Percentiles rank a stretch among this genome's conserved stretches.
These are phyloP conservation scores for Perognathus longimembris DNA, from an alignment of 2,113 vertebrate species.

Conservation along the genomic window DNA sequence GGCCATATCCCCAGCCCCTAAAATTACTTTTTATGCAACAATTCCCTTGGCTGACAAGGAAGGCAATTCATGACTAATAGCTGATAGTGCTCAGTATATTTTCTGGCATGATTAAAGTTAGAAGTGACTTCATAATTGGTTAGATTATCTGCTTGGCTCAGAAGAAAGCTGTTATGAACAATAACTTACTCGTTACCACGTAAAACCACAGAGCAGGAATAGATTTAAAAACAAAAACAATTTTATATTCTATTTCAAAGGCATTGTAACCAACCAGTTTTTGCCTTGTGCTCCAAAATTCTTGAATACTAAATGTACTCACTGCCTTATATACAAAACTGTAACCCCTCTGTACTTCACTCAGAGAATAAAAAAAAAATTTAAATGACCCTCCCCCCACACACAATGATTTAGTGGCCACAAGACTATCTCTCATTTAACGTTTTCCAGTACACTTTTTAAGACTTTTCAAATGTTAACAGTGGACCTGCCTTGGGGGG, in stretches of 20 bases:
- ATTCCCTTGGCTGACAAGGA: background rate
- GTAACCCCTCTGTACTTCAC: too few relatives aligned
- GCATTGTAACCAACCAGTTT: too few relatives aligned
- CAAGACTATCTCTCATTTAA: background rate
- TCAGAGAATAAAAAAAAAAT: too few relatives aligned
- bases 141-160: background rate
- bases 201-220: background rate
- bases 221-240: background rate
- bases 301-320: too few relatives aligned
- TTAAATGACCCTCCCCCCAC: too few relatives aligned
- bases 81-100: conserved; percentile 1
- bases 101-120: background rate
- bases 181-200: background rate
- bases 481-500: background rate
- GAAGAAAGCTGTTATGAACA: background rate
- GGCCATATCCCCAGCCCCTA: too few relatives aligned
- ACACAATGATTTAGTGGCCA: background rate
- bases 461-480: background rate
- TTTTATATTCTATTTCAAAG: background rate
- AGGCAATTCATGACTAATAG: conserved; percentile 3
- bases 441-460: background rate
- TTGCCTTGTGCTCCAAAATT: background rate
- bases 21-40: background rate
- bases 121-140: background rate
- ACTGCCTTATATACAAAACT: too few relatives aligned